Percentiles rank a stretch among this genome's conserved stretches.
These are phyloP conservation scores for Channa maculata DNA, from an alignment of 2,113 vertebrate genomes.

Conservation along the genomic window DNA sequence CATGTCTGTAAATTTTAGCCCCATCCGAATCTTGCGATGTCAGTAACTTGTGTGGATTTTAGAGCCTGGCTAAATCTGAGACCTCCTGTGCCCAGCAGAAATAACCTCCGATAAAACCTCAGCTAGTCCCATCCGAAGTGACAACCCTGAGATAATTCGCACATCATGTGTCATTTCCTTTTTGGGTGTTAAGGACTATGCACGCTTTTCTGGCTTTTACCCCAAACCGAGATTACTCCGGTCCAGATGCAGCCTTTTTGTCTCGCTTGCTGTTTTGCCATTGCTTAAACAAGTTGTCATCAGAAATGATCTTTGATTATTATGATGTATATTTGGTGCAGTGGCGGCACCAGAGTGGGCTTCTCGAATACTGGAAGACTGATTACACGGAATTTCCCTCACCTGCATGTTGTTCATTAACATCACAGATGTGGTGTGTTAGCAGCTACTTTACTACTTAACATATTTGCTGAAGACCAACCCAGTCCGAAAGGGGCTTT, in stretches of 20 bases:
- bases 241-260: slow-evolving; percentile 34
- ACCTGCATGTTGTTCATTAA: slow-evolving; percentile 66
- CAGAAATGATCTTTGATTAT: slow-evolving; percentile 58
- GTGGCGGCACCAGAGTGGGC: slow-evolving; percentile 52
- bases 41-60: slow-evolving; percentile 44
- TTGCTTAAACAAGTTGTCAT: slow-evolving; percentile 55
- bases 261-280: slow-evolving; percentile 6
- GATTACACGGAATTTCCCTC: slow-evolving; percentile 41
- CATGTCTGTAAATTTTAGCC: slow-evolving; percentile 36
- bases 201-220: slow-evolving; percentile 12
- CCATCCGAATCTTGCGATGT: slow-evolving; percentile 42
- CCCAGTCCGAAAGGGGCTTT: slow-evolving; percentile 18
- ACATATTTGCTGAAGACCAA: slow-evolving; percentile 32
- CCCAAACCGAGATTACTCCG: slow-evolving; percentile 36
- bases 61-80: slow-evolving; percentile 12
- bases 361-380: slow-evolving; percentile 36
- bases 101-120: slow-evolving; percentile 42
- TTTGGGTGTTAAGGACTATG: neutral
- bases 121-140: slow-evolving; percentile 24
- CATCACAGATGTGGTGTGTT: slow-evolving; percentile 63
- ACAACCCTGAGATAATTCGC: slow-evolving; percentile 53
- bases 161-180: slow-evolving; percentile 48
- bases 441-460: slow-evolving; percentile 29
- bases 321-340: slow-evolving; percentile 12
- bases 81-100: slow-evolving; percentile 25